phyloP scores from a whole-genome alignment of 2,888 invertebrate genomes.

The Deroplatys truncata region DNA sequence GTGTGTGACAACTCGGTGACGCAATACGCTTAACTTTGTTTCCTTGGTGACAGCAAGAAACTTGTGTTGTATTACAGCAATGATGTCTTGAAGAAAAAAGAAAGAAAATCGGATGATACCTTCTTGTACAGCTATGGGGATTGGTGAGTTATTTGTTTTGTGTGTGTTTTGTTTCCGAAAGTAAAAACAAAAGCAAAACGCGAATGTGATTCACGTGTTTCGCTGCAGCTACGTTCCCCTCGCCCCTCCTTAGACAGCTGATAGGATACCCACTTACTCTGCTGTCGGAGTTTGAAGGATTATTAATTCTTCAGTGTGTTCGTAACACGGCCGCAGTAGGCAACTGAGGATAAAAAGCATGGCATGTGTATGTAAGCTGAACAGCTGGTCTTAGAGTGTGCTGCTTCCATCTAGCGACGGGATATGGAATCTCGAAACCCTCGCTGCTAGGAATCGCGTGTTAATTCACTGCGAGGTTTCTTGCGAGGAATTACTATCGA shows the following conservation, averaged over 20 bases:
- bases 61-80: no score
- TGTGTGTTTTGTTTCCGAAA: not conserved
- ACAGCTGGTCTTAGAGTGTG: not conserved
- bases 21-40: not conserved
- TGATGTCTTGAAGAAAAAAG: not conserved
- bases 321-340: not conserved
- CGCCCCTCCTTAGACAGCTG: not conserved
- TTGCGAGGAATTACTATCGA: no score
- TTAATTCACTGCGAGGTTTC: not conserved
- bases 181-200: no score
- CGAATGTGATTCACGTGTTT: not conserved
- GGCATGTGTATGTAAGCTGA: not conserved
- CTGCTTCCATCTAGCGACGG: constrained; percentile 11
- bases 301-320: not conserved
- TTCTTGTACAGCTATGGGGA: constrained; percentile 20
- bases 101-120: constrained; percentile 18
- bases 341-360: not conserved
- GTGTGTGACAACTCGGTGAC: not conserved
- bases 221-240: not conserved
- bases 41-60: not conserved
- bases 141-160: constrained; percentile 10
- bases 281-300: not conserved
- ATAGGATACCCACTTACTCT: not conserved
- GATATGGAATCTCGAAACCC: not conserved
- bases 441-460: not conserved